Conservation (phyloP, 2,797 vertebrate genomes). For the Enteromius argenteus region DNA sequence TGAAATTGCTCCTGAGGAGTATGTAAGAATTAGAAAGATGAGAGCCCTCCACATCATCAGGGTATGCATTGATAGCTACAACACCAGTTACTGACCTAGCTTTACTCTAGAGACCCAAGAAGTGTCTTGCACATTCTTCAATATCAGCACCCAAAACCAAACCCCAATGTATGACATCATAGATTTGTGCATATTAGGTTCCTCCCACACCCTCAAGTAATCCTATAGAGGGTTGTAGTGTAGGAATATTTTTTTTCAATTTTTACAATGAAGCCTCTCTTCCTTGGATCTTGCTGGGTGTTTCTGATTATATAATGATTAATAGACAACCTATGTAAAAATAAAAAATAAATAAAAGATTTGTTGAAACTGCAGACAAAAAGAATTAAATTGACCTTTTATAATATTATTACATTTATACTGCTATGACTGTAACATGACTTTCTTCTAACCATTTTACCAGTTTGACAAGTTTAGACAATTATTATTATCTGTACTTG, state of each 20-base stretch:
- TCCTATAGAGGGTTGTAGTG: slow-evolving; percentile 4
- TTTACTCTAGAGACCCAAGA: slow-evolving; percentile 64
- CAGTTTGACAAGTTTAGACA: not conserved
- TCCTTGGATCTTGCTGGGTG: not conserved
- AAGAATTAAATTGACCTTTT: not conserved
- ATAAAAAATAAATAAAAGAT: no score
- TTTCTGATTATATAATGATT: not conserved
- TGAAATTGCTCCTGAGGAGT: slow-evolving; percentile 63
- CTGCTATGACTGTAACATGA: not conserved
- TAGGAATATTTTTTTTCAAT: slow-evolving; percentile 18
- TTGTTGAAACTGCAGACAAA: no score
- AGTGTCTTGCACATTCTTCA: slow-evolving; percentile 69
- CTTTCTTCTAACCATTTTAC: not conserved
- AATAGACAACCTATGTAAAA: not conserved
- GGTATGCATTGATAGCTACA: slow-evolving; percentile 56
- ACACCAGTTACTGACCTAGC: slow-evolving; percentile 66
- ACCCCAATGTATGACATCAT: slow-evolving; percentile 75
- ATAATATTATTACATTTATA: not conserved
- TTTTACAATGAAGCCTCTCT: not conserved
- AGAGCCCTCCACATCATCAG: slow-evolving; percentile 75
- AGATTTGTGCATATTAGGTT: slow-evolving; percentile 52
- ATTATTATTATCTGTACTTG: not conserved
- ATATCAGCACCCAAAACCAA: slow-evolving; percentile 75
- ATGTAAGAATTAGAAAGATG: slow-evolving; percentile 64
- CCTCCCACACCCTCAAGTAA: slow-evolving; percentile 57